Base-by-base conservation (phyloP, 2,113 vertebrate genomes). In the Cottus gobio region DNA sequence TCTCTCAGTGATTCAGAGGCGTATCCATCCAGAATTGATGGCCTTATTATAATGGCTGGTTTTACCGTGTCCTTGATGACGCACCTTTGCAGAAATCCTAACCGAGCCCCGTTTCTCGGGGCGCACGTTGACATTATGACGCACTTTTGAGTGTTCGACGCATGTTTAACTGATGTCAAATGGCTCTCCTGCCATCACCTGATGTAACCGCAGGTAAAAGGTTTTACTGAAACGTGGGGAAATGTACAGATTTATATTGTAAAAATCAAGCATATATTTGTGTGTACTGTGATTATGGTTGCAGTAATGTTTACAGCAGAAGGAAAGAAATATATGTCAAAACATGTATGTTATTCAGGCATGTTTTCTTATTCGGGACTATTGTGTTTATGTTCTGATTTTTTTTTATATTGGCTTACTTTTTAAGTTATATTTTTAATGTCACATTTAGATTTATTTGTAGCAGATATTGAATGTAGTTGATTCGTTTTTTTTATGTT, bases 1-100 rank as follows among this genome's bases (percentile, higher is more conserved):
- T 82, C 71, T 72, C 46, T 67, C 64, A 69, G 50, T 85, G 85
- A 72, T 80, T 72, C 56, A 46, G 58, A 61, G 52, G 7, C 0
- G 0, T 42, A 56, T 72, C 83, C 76, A 66, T 39, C 31, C 70
- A 71, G 39, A 84, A 80, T 78, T 85, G 86, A 87, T 84, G 76
- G 82, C 71, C 65, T 85, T 85, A 44, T 78, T 69, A 73, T 56
- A 75, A 50, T 28, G 65, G 71, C 4, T 56, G 57, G 30, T 36
- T 75, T 28, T 48, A 22, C 48, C 5, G 4, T 36, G 73, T 86
- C 81, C 61, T 70, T 81, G 31, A 78, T 31, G 77, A 77, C 48
- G 6, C 28, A 50, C 58, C 24, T 54, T 26, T 3, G n/a, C n/a
- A 26, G 24, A 26, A 24, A 26, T 57, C 1, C 5, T 4, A 61